A percentile compares a stretch with the other conserved stretches of the same genome.
phyloP scores from a whole-genome alignment of 2,797 vertebrate species.

The Pseudotriccus pelzelni region DNA sequence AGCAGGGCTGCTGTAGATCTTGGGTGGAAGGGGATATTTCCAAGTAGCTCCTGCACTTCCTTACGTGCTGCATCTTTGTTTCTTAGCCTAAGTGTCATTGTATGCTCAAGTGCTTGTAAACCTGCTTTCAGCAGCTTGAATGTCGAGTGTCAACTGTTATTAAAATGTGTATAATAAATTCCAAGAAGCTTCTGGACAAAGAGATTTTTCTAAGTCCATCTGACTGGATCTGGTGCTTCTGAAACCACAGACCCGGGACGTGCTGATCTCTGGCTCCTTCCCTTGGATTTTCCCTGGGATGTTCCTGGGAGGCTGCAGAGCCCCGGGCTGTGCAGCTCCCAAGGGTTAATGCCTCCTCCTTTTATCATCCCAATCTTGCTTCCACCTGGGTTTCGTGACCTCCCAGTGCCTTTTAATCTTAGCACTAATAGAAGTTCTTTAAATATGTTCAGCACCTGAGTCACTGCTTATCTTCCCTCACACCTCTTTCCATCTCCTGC shows the following conservation, averaged over 20 bases:
- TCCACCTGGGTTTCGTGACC: not conserved
- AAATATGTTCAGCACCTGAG: not conserved
- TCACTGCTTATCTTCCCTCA: not conserved
- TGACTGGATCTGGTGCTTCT: not conserved
- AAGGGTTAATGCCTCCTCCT: not conserved
- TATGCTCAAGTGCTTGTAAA: constrained; percentile 25
- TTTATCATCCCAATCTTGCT: not conserved
- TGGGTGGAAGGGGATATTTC: not conserved
- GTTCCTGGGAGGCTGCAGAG: not conserved
- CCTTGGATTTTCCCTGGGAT: fast-evolving
- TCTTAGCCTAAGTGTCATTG: not conserved
- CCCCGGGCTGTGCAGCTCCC: not conserved
- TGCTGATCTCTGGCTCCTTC: not conserved
- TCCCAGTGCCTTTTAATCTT: not conserved
- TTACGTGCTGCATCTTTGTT: not conserved
- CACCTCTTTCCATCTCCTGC: not conserved
- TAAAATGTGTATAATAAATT: not conserved
- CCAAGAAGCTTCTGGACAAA: not conserved
- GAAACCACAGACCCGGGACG: fast-evolving
- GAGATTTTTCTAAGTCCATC: not conserved
- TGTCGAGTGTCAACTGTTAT: not conserved
- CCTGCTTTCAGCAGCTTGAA: not conserved
- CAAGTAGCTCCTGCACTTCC: not conserved
- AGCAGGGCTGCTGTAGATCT: not conserved
- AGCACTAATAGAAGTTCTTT: not conserved